phyloP scores from a whole-genome alignment of 2,888 invertebrate species.

The Eristalis arbustorum region DNA sequence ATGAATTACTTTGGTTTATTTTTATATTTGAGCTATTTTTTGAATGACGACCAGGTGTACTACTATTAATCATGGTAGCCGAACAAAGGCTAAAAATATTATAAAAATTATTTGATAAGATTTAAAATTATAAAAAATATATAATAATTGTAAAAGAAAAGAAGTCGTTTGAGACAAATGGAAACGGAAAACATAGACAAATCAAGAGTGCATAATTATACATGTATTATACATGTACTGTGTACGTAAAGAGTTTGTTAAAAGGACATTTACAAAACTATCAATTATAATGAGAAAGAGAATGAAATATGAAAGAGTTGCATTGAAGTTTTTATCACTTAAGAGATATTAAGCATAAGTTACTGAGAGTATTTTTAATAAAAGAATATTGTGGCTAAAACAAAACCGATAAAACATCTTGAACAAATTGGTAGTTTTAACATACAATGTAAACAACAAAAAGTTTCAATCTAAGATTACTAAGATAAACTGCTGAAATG shows the following conservation, averaged over 20 bases:
- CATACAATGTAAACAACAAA: constrained; percentile 1
- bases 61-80: constrained; percentile 77
- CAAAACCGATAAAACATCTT: constrained; percentile 51
- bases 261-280: not conserved
- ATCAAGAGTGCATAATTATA: not conserved
- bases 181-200: not conserved
- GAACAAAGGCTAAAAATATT: constrained; percentile 75
- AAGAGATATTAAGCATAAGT: constrained; percentile 19
- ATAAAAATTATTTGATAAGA: not conserved
- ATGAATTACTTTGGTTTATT: constrained; percentile 72
- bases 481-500: not conserved
- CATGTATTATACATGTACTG: not conserved
- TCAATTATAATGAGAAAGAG: constrained; percentile 27
- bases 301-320: constrained; percentile 12
- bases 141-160: not conserved
- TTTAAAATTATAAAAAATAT: constrained; percentile 3
- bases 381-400: constrained; percentile 63
- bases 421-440: constrained; percentile 56
- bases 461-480: not conserved
- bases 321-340: constrained; percentile 4
- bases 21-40: constrained; percentile 73
- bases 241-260: not conserved
- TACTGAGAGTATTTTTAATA: constrained; percentile 10
- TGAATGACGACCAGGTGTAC: constrained; percentile 76
- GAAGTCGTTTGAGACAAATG: not conserved